Evolutionary conservation across 2,113 vertebrate species (phyloP).

Genomic region (Peromyscus leucopus): DNA sequence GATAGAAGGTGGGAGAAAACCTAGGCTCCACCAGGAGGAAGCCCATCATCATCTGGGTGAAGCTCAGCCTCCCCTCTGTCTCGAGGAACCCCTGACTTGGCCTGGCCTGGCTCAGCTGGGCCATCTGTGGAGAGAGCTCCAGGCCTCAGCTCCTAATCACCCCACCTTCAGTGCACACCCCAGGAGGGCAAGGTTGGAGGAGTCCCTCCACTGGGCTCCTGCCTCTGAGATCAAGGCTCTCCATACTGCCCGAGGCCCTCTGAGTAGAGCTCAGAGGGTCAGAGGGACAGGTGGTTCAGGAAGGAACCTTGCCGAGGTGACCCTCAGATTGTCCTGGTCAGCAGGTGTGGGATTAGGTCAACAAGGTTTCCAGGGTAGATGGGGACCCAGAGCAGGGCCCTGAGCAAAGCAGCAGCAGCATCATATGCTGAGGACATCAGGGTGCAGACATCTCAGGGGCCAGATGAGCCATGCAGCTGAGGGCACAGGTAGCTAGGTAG

Average conservation of each 20-base stretch:
- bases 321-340: background rate
- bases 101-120: background rate
- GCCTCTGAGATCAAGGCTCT: background rate
- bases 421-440: background rate
- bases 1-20: background rate
- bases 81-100: too few species aligned
- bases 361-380: background rate
- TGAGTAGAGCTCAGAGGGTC: background rate
- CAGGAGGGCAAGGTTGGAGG: too few species aligned
- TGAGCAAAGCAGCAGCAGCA: background rate
- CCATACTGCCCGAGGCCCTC: background rate
- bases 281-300: background rate
- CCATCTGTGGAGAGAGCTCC: background rate
- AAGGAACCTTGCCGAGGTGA: background rate
- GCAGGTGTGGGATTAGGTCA: background rate
- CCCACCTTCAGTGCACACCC: background rate
- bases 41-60: background rate
- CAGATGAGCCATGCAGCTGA: background rate
- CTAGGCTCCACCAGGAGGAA: background rate
- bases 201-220: background rate
- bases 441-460: background rate
- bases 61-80: background rate
- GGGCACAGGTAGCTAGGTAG: background rate
- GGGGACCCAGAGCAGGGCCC: background rate
- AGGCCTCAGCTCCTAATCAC: fast-evolving